These are phyloP conservation scores for Taenioides sp. DNA, from an alignment of 2,797 vertebrate species.

Conservation along the genomic window DNA sequence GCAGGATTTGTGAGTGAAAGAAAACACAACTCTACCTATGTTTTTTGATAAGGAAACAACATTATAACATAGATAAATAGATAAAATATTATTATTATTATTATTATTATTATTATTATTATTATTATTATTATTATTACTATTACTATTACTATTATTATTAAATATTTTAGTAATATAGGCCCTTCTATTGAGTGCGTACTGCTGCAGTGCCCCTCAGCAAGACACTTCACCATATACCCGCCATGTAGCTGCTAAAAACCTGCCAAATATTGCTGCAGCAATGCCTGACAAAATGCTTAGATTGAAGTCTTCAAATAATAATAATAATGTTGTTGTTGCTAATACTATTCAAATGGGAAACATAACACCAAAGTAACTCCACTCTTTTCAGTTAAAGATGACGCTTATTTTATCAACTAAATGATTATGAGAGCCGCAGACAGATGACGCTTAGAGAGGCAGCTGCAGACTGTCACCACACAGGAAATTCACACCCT, in stretches of 20 bases:
- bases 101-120: too few species aligned
- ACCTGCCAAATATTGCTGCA: not conserved
- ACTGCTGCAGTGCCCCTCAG: not conserved
- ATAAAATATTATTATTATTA: too few species aligned
- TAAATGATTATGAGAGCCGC: constrained; percentile 14
- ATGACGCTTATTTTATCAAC: constrained; percentile 35
- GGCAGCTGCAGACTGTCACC: constrained; percentile 77
- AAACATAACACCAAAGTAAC: constrained; percentile 19
- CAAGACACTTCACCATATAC: not conserved
- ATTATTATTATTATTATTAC: too few species aligned
- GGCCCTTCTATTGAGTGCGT: too few species aligned
- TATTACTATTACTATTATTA: too few species aligned
- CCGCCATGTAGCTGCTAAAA: not conserved
- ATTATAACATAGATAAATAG: too few species aligned
- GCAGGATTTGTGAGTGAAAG: too few species aligned
- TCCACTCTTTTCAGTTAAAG: constrained; percentile 32
- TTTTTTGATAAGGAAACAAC: too few species aligned
- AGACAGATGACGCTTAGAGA: constrained; percentile 65
- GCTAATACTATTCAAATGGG: not conserved
- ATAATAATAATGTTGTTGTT: not conserved
- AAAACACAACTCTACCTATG: too few species aligned
- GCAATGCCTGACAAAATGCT: not conserved
- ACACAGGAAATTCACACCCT: constrained; percentile 72
- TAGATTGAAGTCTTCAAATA: not conserved
- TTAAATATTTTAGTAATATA: too few species aligned